Conservation (phyloP, 2,888 invertebrate species). For the Acrocera orbiculus region DNA sequence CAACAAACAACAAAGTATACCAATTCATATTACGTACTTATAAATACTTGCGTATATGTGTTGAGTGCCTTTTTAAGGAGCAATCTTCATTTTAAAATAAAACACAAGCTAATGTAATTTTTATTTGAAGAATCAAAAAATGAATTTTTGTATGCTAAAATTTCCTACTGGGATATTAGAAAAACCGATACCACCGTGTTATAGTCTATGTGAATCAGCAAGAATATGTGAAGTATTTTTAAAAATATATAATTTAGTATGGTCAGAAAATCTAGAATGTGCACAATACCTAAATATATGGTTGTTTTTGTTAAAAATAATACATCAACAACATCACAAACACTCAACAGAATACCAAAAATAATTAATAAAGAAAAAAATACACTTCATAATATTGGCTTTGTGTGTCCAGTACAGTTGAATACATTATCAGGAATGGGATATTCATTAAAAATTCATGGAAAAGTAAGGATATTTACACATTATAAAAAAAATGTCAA, state of each 20-base stretch:
- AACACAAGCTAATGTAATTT: too few relatives aligned
- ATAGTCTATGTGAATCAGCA: constrained; percentile 76
- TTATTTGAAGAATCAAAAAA: too few relatives aligned
- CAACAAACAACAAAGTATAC: too few relatives aligned
- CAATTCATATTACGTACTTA: too few relatives aligned
- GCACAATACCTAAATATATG: constrained; percentile 62
- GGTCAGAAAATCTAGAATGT: constrained; percentile 84
- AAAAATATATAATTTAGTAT: constrained; percentile 67
- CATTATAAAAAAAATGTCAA: too few relatives aligned
- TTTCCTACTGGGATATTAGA: too few relatives aligned
- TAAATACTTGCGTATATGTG: too few relatives aligned
- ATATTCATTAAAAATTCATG: constrained; percentile 66
- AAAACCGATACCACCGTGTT: constrained; percentile 75
- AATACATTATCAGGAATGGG: constrained; percentile 64
- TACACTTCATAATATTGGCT: constrained; percentile 49
- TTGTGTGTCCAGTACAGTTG: constrained; percentile 75
- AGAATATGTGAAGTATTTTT: constrained; percentile 71
- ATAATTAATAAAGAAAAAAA: constrained; percentile 10
- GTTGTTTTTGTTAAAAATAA: constrained; percentile 58
- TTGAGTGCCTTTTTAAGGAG: too few relatives aligned
- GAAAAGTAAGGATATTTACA: constrained; percentile 40
- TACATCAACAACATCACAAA: constrained; percentile 34
- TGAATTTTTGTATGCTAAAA: too few relatives aligned
- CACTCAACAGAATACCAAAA: too few relatives aligned
- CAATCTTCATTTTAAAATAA: too few relatives aligned